These are phyloP conservation scores for Villa cingulata DNA, from an alignment of 2,888 invertebrate species.

Conservation along the genomic window DNA sequence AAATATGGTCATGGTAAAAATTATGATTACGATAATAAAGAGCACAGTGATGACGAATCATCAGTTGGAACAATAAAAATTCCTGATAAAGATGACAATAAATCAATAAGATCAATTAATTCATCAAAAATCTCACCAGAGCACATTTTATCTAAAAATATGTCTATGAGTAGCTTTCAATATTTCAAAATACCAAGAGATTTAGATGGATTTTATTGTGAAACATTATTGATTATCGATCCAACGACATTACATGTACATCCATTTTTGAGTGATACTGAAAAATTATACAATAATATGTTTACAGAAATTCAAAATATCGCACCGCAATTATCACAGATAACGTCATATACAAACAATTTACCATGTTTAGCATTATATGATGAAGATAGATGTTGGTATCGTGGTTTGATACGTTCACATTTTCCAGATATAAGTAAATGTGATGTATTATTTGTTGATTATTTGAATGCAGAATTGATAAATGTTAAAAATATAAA, in stretches of 20 bases:
- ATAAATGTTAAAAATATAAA: constrained; percentile 38
- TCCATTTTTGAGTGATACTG: constrained; percentile 30
- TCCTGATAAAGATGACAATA: background rate
- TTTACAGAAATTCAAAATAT: constrained; percentile 39
- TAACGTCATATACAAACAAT: constrained; percentile 32
- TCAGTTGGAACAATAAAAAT: background rate
- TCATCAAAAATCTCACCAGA: constrained; percentile 27
- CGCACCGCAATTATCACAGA: constrained; percentile 33
- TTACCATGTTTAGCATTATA: constrained; percentile 48
- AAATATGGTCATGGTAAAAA: constrained; percentile 1
- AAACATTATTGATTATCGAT: constrained; percentile 22
- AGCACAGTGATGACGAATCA: background rate
- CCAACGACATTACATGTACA: constrained; percentile 24
- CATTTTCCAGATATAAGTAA: constrained; percentile 33
- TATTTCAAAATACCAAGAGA: constrained; percentile 19
- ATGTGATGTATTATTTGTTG: constrained; percentile 55
- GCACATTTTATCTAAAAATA: background rate
- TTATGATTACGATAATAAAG: constrained; percentile 18
- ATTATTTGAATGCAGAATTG: constrained; percentile 55
- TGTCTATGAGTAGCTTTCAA: background rate
- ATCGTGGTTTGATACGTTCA: constrained; percentile 50
- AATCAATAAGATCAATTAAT: constrained; percentile 19
- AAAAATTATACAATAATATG: constrained; percentile 38
- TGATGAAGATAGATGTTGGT: constrained; percentile 52
- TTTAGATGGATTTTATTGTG: constrained; percentile 24